A percentile compares a stretch with the other conserved stretches of the same genome.
Conservation (phyloP, 2,797 vertebrate genomes). For the Antrozous pallidus region DNA sequence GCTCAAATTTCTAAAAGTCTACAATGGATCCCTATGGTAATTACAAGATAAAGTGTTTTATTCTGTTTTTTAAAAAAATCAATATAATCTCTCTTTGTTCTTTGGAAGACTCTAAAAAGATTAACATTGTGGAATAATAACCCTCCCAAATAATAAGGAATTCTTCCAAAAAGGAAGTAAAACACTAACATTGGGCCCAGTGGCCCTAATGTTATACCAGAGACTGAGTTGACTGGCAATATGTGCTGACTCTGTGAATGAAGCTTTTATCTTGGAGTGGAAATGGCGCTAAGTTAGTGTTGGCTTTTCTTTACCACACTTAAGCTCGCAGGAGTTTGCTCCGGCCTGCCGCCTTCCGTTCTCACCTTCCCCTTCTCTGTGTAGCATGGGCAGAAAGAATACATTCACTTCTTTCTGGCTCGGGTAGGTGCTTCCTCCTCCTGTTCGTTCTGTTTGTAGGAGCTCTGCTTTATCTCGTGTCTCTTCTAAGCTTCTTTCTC, state of each 20-base stretch:
- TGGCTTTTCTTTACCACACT: not conserved
- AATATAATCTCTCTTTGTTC: constrained; percentile 9
- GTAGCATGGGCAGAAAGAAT: not conserved
- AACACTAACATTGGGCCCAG: not conserved
- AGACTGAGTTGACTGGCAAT: not conserved
- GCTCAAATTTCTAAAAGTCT: not conserved
- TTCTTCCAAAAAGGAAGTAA: not conserved
- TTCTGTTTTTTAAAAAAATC: too few relatives aligned
- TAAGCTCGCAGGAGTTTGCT: not conserved
- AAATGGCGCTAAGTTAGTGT: not conserved
- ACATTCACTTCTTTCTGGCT: constrained; percentile 13
- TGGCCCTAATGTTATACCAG: not conserved
- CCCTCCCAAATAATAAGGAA: not conserved
- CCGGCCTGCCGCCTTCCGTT: not conserved
- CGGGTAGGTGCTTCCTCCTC: constrained; percentile 19
- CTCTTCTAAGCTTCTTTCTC: constrained; percentile 9
- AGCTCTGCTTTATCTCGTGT: not conserved
- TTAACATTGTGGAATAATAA: not conserved
- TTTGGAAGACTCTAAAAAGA: constrained; percentile 25
- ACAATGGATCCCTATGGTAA: not conserved
- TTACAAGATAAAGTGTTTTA: constrained; percentile 20
- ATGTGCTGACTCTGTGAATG: not conserved
- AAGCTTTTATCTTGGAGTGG: not conserved
- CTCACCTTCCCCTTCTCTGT: not conserved
- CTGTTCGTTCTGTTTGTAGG: not conserved